Evolutionary conservation across 1,140 invertebrate species (phyloP).

Genomic region (Procambarus clarkii): DNA sequence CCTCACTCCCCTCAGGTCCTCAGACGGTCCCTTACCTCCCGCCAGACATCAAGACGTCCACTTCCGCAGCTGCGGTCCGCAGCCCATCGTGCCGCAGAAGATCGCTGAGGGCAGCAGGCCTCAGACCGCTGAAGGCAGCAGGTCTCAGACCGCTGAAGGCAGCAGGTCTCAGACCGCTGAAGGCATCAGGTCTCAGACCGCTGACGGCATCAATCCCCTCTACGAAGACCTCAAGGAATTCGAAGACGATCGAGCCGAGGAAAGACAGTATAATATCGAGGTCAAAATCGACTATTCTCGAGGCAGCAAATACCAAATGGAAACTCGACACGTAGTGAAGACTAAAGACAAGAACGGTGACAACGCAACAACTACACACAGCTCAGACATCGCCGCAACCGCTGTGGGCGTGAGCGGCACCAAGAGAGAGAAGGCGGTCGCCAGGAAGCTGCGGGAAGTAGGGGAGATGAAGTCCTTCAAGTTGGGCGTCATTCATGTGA

Average conservation of each 20-base stretch:
- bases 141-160: neutral
- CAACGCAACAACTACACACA: neutral
- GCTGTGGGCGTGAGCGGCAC: neutral
- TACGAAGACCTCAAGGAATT: slow-evolving; percentile 70
- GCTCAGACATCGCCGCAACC: neutral
- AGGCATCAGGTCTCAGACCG: neutral
- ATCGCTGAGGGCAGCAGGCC: too few species aligned
- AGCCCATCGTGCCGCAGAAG: slow-evolving; percentile 11
- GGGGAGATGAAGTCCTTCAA: slow-evolving; percentile 67
- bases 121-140: neutral
- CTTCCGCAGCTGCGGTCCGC: neutral
- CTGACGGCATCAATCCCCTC: slow-evolving; percentile 47
- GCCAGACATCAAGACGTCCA: slow-evolving; percentile 22
- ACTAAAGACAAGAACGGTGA: slow-evolving; percentile 23
- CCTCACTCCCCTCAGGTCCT: slow-evolving; percentile 19
- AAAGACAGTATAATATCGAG: slow-evolving; percentile 70
- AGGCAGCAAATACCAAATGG: slow-evolving; percentile 71
- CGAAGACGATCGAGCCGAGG: slow-evolving; percentile 62
- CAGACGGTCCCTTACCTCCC: neutral
- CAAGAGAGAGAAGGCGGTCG: slow-evolving; percentile 45
- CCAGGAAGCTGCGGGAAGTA: slow-evolving; percentile 55
- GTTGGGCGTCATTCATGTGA: slow-evolving; percentile 62
- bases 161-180: neutral
- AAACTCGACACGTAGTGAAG: slow-evolving; percentile 52
- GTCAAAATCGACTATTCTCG: slow-evolving; percentile 72